Evolutionary conservation across 2,797 vertebrate species (phyloP), one percentile per base, ranked within the genome.

Genomic region (Sciurus carolinensis): DNA sequence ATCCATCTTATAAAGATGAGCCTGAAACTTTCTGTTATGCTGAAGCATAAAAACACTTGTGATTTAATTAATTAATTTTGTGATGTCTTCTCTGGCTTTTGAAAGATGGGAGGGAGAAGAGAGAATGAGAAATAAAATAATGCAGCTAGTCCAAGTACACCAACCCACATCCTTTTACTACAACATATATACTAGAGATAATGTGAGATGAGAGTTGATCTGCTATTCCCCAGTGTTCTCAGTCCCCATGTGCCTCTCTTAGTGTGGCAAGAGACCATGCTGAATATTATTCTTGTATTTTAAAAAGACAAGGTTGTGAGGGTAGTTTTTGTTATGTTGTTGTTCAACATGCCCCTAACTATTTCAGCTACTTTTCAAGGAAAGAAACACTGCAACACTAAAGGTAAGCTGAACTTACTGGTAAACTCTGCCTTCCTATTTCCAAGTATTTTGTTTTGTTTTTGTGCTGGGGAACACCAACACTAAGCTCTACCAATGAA

Each of bases 1-100:
- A 88, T 33, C 42, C 36, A 82, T 44, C 95, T 71, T 57, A 87
- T 44, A 89, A 92, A 94, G 4, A n/a, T 79, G 91, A 91, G 80
- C 22, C 54, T 57, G 59, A 95, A 93, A 84, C 11, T 2, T 57
- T 89, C 87, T 77, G 54, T 77, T 79, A 81, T 57, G 17, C 0
- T 81, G 13, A 33, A 89, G 44, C 76, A 87, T 7, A 91, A 80
- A 42, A 30, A 85, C 47, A 73, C 20, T 80, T 96, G 7, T 77
- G 47, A 73, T 36, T 87, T 87, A 86, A 71, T 59, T 87, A 86
- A 71, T 59, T 80, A 75, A 52, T 22, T 57, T 57, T 62, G 24
- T 62, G 3, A 24, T 59, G 24, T 59, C 24, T 26, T 62, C 24
- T 62, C 4, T 47, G 76, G 47, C 14, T 87, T 79, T 39, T 69